These are phyloP conservation scores for Gambusia affinis DNA, from an alignment of 2,113 vertebrate species.

Conservation along the genomic window DNA sequence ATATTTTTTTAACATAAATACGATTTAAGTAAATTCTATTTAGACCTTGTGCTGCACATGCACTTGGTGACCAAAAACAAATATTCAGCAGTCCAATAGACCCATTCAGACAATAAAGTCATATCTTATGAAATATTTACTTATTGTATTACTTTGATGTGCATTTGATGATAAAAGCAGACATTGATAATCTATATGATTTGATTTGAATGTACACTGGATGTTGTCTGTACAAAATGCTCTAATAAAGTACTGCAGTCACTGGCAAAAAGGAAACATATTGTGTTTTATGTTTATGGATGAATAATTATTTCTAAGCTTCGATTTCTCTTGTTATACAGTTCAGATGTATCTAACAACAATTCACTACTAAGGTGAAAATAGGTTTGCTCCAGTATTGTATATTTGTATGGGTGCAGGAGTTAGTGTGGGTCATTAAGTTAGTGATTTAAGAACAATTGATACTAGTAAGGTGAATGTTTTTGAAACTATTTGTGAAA, in stretches of 20 bases:
- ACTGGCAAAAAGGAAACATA: background rate
- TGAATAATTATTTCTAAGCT: background rate
- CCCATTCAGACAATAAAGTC: background rate
- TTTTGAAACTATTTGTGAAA: background rate
- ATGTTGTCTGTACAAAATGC: slow-evolving; percentile 10
- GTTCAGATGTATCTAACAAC: background rate
- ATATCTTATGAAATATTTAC: slow-evolving; percentile 1
- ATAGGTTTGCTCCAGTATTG: background rate
- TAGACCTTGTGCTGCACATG: slow-evolving; percentile 3
- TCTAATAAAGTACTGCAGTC: background rate
- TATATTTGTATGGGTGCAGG: no score
- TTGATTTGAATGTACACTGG: background rate
- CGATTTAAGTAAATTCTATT: background rate
- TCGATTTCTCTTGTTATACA: background rate
- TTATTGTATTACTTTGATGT: slow-evolving; percentile 10
- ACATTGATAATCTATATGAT: background rate
- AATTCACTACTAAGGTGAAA: background rate
- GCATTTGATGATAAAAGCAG: background rate
- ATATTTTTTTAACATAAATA: slow-evolving; percentile 1
- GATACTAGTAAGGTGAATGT: background rate
- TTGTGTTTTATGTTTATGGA: slow-evolving; percentile 3
- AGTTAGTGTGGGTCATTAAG: no score
- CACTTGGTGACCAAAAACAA: slow-evolving; percentile 4
- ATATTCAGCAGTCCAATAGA: background rate
- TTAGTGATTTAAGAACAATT: background rate